Evolutionary conservation across 2,113 vertebrate species (phyloP), one percentile per base, ranked within the genome.

Genomic region (Bufo bufo): DNA sequence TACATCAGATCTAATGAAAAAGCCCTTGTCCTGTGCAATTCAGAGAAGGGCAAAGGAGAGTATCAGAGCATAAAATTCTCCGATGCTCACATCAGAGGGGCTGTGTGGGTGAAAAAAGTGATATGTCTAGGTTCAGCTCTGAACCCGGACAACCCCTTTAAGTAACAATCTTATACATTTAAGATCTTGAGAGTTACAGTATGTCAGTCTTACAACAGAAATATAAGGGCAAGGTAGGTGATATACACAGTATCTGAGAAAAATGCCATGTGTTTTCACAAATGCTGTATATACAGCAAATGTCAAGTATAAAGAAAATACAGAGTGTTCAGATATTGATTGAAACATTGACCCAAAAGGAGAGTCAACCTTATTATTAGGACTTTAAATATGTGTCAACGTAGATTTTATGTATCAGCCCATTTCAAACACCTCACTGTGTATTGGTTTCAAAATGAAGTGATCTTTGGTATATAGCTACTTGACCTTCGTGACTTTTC

Each of bases 401-500:
- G 59, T 78, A 49, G 49, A 69, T 56, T 65, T 43, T 86, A 49
- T 66, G 13, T 65, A 77, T 77, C 14, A 61, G 33, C 56, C 47
- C 20, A 77, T 43, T 61, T 77, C 43, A 85, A 85, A 85, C 33
- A 61, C 19, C 16, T 61, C 47, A 58, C 12, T 69, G 43, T 56
- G 33, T 87, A 61, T 58, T 87, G 61, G 61, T 87, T 56, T 58
- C 20, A 45, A 69, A 66, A 54, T 19, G 63, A 87, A 71, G 77
- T 69, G 77, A 79, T 61, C 63, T 61, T 45, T 78, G 49, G 19
- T 50, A 86, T 86, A 86, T 78, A 78, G 74, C 75, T 86, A 69
- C 14, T 79, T 69, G 85, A 87, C 77, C 85, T 87, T 66, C 43
- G 20, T 87, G 85, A 65, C 77, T 79, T 86, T 87, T 56, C 63